These are phyloP conservation scores for Poeciliopsis turrubarensis DNA, from an alignment of 2,113 vertebrate species.

Conservation along the genomic window DNA sequence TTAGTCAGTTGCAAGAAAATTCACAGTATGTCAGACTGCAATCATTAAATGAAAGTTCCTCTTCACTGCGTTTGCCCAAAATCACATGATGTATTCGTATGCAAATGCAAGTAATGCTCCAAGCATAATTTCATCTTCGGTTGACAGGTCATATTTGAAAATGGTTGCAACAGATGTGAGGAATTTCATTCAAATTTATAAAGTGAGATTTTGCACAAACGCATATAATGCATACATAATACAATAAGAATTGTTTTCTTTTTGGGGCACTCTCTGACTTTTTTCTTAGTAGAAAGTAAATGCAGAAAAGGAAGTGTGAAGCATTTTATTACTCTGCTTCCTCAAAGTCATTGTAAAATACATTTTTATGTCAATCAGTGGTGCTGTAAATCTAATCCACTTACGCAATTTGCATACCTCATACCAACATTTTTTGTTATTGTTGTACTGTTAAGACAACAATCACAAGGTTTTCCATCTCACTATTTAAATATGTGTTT, in stretches of 20 bases:
- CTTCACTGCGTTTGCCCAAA: slow-evolving; percentile 56
- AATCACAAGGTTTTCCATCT: too few species aligned
- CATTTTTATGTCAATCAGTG: too few species aligned
- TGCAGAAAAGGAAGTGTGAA: too few species aligned
- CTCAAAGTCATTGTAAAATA: too few species aligned
- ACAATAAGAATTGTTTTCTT: background rate
- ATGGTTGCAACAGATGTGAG: slow-evolving; percentile 23
- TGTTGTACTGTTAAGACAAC: too few species aligned
- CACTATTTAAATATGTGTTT: too few species aligned
- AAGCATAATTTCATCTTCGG: slow-evolving; percentile 31
- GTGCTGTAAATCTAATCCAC: too few species aligned
- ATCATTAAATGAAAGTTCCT: slow-evolving; percentile 68
- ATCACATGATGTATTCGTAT: slow-evolving; percentile 55
- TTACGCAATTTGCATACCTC: too few species aligned
- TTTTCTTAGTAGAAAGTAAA: too few species aligned
- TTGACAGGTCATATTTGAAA: slow-evolving; percentile 40
- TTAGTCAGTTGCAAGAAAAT: slow-evolving; percentile 58
- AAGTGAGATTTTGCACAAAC: background rate
- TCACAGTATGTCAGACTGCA: slow-evolving; percentile 64
- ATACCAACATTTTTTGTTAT: too few species aligned
- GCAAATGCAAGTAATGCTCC: slow-evolving; percentile 57
- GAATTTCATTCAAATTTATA: slow-evolving; percentile 22
- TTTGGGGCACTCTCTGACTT: background rate
- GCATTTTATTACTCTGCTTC: too few species aligned
- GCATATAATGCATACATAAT: slow-evolving; percentile 10